phyloP scores from a whole-genome alignment of 1,140 invertebrate species.

The Listronotus oregonensis region DNA sequence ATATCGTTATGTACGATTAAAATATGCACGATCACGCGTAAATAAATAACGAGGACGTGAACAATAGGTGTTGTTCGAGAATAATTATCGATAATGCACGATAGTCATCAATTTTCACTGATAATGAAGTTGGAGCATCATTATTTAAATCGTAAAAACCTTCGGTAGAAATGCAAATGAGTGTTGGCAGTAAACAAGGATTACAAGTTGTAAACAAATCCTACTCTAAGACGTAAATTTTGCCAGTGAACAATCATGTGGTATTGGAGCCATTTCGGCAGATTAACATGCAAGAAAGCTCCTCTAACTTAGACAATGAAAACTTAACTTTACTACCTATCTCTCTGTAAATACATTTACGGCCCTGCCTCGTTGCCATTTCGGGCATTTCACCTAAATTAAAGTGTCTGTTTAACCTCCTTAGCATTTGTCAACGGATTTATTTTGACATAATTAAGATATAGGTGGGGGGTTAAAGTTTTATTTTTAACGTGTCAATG shows the following conservation, averaged over 20 bases:
- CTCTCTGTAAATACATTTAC: constrained; percentile 47
- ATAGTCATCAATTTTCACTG: constrained; percentile 12
- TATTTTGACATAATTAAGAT: constrained; percentile 11
- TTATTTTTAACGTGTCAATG: no score
- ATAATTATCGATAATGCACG: constrained; percentile 27
- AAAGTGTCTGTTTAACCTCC: constrained; percentile 30
- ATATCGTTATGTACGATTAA: constrained; percentile 4
- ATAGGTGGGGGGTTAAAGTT: no score
- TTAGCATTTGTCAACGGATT: constrained; percentile 22
- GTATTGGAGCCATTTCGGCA: constrained; percentile 47
- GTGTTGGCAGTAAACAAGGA: constrained; percentile 46
- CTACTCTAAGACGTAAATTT: constrained; percentile 53
- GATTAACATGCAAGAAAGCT: constrained; percentile 51
- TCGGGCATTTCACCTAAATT: constrained; percentile 32
- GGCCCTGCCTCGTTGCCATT: constrained; percentile 35
- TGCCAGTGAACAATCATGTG: constrained; percentile 54
- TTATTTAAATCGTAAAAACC: constrained; percentile 45
- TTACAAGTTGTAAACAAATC: constrained; percentile 51
- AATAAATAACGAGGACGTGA: constrained; percentile 17
- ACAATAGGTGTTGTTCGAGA: constrained; percentile 12
- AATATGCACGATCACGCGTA: constrained; percentile 23
- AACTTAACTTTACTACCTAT: constrained; percentile 51
- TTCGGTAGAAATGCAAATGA: constrained; percentile 49
- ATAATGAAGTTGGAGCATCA: constrained; percentile 31
- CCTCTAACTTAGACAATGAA: constrained; percentile 47